Base-by-base conservation (phyloP, 2,797 vertebrate species). In the Dendrocincla fuliginosa region DNA sequence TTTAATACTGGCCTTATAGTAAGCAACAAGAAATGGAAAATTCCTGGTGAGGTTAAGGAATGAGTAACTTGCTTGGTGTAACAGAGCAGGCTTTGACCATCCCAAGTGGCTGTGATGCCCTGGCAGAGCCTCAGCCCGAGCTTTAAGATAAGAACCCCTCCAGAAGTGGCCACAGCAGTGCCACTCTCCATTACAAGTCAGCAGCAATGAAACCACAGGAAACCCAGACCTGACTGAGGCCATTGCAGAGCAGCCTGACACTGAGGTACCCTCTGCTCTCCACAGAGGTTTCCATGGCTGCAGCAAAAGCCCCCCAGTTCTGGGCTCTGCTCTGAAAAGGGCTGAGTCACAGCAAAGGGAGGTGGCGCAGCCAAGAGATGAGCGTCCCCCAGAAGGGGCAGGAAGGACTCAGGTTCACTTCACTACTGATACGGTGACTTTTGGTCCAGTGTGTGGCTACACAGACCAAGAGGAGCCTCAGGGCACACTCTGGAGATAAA, bases 181-280 rank as follows among this genome's bases (percentile, higher is more conserved):
- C 70, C 47, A 57, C 93, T 85, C 94, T 60, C 85, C 94, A 41
- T 39, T n/a, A 33, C 79, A 52, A 85, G 84, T 28, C 76, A 81
- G 82, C 57, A 73, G 87, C 64, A 87, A 85, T 61, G 88, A 78
- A 94, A 85, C 19, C 8, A 74, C 33, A 68, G n/a, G 80, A 74
- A 93, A 83, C 13, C 95, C 86, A 9, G 90, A 81, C 35, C 90
- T 77, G 80, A 89, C 53, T 5, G 37, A 79, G 77, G 86, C 88
- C 69, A 17, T 9, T 91, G 88, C 94, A 85, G 77, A 2, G 82
- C 10, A 44, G 84, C 84, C 87, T 94, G 94, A 92, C 84, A 67
- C 91, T 90, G 95, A 95, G 65, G 6, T 11, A 90, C 89, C 61
- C 85, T 76, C 67, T 76, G 91, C 70, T 90, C 79, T 87, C 77